Conservation (phyloP, 2,113 vertebrate species). For the Herpetotheres cachinnans region DNA sequence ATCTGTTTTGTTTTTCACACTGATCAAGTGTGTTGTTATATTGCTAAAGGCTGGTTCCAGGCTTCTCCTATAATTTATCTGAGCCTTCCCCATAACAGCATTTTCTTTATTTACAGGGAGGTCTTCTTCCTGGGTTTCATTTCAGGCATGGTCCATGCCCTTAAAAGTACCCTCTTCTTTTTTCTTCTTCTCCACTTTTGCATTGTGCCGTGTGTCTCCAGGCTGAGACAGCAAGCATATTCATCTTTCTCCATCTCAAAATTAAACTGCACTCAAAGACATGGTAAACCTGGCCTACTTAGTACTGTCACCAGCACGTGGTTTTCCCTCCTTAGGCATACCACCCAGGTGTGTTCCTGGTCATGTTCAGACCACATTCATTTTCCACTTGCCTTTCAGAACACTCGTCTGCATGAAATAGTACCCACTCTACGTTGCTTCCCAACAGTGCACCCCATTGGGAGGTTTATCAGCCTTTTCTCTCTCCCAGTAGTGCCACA, state of each 20-base stretch:
- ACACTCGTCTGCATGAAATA: background rate
- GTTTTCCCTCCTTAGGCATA: background rate
- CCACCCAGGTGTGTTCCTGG: background rate
- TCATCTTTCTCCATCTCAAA: background rate
- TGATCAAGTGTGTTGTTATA: background rate
- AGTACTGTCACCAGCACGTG: background rate
- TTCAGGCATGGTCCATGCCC: background rate
- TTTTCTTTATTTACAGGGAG: background rate
- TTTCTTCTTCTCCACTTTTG: background rate
- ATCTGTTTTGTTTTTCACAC: background rate
- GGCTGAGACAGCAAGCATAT: accelerated
- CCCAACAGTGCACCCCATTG: too few relatives aligned
- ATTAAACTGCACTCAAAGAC: background rate
- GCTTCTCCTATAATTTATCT: background rate
- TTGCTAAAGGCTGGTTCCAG: background rate
- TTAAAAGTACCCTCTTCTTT: background rate
- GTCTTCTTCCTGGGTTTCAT: background rate
- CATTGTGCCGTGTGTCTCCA: background rate
- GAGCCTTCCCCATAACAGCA: background rate
- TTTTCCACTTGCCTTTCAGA: background rate
- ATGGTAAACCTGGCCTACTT: background rate
- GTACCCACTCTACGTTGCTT: background rate
- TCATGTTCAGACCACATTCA: background rate
- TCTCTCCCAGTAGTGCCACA: background rate
- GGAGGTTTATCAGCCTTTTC: background rate